These are phyloP conservation scores for Gortyna flavago DNA, from an alignment of 2,888 invertebrate genomes.

Conservation along the genomic window DNA sequence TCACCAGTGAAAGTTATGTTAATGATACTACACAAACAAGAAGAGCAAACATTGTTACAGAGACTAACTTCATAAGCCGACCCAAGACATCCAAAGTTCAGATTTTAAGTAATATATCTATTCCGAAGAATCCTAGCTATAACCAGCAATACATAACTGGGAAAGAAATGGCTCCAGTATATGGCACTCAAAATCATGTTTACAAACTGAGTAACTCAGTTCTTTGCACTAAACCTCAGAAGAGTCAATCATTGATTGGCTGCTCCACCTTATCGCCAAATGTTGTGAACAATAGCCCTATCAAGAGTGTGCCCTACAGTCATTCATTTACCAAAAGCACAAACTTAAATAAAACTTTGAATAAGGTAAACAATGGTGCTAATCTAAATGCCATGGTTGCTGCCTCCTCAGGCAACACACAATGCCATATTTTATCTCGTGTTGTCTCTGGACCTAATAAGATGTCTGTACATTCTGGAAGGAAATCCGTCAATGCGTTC, in stretches of 20 bases:
- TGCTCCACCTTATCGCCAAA: slow-evolving; percentile 81
- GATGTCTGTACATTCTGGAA: slow-evolving; percentile 87
- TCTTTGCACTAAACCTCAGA: slow-evolving; percentile 83
- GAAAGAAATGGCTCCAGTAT: slow-evolving; percentile 83
- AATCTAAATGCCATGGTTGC: slow-evolving; percentile 86
- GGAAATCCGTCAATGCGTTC: slow-evolving; percentile 83
- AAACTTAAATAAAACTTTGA: slow-evolving; percentile 83
- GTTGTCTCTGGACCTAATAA: slow-evolving; percentile 88
- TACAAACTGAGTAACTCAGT: slow-evolving; percentile 87
- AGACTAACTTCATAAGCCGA: slow-evolving; percentile 82
- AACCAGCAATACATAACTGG: slow-evolving; percentile 82
- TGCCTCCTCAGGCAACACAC: slow-evolving; percentile 83
- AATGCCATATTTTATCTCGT: slow-evolving; percentile 87
- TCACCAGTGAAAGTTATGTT: slow-evolving; percentile 86
- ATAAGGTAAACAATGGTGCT: slow-evolving; percentile 88
- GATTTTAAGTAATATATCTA: slow-evolving; percentile 87
- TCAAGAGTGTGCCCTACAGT: slow-evolving; percentile 86
- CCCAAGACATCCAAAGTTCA: slow-evolving; percentile 87
- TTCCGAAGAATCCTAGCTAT: slow-evolving; percentile 85
- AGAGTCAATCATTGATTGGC: slow-evolving; percentile 85
- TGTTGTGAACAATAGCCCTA: slow-evolving; percentile 82
- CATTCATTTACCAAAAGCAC: slow-evolving; percentile 85
- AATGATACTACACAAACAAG: slow-evolving; percentile 80
- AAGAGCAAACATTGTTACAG: slow-evolving; percentile 84
- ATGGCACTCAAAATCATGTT: slow-evolving; percentile 85